phyloP scores from a whole-genome alignment of 2,888 invertebrate genomes.

The Tineola bisselliella region DNA sequence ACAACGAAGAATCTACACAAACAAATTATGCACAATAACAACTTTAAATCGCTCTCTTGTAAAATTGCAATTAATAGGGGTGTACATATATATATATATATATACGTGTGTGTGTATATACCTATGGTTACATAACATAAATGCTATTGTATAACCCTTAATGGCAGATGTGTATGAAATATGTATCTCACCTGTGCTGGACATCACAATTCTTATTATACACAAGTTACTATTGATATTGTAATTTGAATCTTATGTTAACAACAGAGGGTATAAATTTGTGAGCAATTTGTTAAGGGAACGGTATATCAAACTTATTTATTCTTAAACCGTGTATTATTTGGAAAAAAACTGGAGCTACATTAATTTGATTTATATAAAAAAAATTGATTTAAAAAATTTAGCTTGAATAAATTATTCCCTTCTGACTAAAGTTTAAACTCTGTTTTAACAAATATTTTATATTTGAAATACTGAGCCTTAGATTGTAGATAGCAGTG shows the following conservation, averaged over 20 bases:
- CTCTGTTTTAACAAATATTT: too few relatives aligned
- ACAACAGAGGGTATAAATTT: neutral
- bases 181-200: slow-evolving; percentile 5
- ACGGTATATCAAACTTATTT: neutral
- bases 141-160: neutral
- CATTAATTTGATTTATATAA: too few relatives aligned
- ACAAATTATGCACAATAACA: too few relatives aligned
- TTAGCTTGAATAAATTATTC: too few relatives aligned
- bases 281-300: neutral
- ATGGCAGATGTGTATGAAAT: slow-evolving; percentile 7
- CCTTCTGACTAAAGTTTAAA: too few relatives aligned
- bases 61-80: too few relatives aligned
- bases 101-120: neutral
- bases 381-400: too few relatives aligned
- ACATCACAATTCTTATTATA: neutral
- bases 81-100: too few relatives aligned
- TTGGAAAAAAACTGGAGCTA: too few relatives aligned
- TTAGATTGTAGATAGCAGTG: slow-evolving; percentile 6
- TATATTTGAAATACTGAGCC: neutral
- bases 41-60: too few relatives aligned
- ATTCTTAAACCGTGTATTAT: too few relatives aligned
- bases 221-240: neutral
- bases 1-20: too few relatives aligned
- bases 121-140: neutral
- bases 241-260: neutral